Evolutionary conservation across 2,113 vertebrate genomes (phyloP).

Genomic region (Microtus montanus): DNA sequence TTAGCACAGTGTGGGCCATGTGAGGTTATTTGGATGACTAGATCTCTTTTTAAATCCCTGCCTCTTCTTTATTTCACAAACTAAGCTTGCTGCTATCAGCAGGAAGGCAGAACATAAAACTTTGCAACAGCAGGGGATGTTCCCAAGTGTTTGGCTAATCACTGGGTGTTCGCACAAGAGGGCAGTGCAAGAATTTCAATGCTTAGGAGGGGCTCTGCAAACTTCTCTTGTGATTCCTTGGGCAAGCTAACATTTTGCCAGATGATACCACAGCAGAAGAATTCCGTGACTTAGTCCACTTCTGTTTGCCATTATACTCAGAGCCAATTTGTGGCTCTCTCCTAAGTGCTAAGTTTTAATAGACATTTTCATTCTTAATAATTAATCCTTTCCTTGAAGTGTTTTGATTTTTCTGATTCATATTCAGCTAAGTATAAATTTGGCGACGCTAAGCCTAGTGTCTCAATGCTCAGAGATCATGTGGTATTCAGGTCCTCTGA

Average conservation of each 20-base stretch:
- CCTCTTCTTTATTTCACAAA: constrained; percentile 41
- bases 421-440: constrained; percentile 52
- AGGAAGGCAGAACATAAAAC: constrained; percentile 42
- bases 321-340: constrained; percentile 10
- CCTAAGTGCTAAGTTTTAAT: constrained; percentile 63
- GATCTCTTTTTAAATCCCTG: constrained; percentile 4
- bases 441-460: constrained; percentile 5
- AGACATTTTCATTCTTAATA: constrained; percentile 64
- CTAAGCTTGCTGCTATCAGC: constrained; percentile 25
- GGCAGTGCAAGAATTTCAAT: constrained; percentile 28
- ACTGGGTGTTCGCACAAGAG: constrained; percentile 35
- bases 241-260: constrained; percentile 10
- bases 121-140: not conserved
- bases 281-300: not conserved
- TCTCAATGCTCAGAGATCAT: not conserved
- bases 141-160: constrained; percentile 59
- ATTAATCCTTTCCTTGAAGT: constrained; percentile 73
- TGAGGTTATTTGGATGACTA: constrained; percentile 27
- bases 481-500: not conserved
- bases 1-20: not conserved
- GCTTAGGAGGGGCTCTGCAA: not conserved
- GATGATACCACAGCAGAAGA: not conserved
- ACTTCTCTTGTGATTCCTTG: not conserved
- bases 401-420: constrained; percentile 61
- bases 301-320: not conserved